Evolutionary conservation across 2,888 invertebrate genomes (phyloP), one percentile per base, ranked within the genome.

Genomic region (Chloromyia formosa): DNA sequence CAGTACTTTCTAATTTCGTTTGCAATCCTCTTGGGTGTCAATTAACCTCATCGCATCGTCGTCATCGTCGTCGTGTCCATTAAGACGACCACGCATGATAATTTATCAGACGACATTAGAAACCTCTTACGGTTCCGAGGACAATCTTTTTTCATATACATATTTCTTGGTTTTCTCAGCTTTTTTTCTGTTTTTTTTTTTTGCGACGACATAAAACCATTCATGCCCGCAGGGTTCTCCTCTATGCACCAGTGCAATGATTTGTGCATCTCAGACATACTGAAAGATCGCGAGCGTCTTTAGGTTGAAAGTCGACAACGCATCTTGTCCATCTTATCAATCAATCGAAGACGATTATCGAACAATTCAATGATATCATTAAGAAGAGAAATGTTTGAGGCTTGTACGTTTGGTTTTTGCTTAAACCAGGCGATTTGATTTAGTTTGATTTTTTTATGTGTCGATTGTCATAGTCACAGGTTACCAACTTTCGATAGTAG

Each of bases 281-380:
- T 45, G 35, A 66, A 66, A 42, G 42, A 40, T 62, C 35, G 12
- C 62, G 40, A 35, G 62, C n/a, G 18, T 62, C 62, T 60, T 35
- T n/a, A 62, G 62, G 9, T 27, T 40, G 22, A 49, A 45, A 18
- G 66, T 16, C 49, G 20, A 22, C 45, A 66, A 49, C 22, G 66
- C 42, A 22, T 66, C 66, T 66, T 66, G 66, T 45, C 20, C 66
- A 45, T 66, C 66, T 66, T 66, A 49, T 66, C 66, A 66, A 76
- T 76, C 76, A 76, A 76, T 76, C 74, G 74, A 74, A 74, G 58
- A 74, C 74, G 76, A 76, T 76, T 73, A 76, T 76, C 75, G 76
- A 45, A 56, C 76, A 74, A 76, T 74, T 75, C 73, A 76, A 76
- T 75, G 73, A 76, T 76, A 76, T 76, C 76, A 76, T 76, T 76